These are phyloP conservation scores for Coreoperca whiteheadi DNA, from an alignment of 2,113 vertebrate species.

Conservation along the genomic window DNA sequence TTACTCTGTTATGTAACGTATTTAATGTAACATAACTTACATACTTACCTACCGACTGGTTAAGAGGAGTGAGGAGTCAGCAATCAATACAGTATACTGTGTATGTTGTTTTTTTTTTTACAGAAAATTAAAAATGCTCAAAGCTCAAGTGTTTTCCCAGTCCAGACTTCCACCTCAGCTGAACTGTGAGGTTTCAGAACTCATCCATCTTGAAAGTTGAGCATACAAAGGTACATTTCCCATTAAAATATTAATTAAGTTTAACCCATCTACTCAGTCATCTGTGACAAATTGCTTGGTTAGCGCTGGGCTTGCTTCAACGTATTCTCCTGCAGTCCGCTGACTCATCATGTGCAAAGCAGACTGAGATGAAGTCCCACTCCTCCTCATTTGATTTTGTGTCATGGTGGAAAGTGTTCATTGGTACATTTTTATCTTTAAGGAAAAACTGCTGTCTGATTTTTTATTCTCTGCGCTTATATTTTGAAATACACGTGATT, in stretches of 20 bases:
- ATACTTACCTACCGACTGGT: no score
- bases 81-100: no score
- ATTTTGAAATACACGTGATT: slow-evolving; percentile 10
- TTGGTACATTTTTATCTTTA: not conserved
- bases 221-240: slow-evolving; percentile 60
- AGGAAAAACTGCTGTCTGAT: slow-evolving; percentile 1
- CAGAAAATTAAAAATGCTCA: not conserved
- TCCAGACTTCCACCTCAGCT: slow-evolving; percentile 18
- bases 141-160: not conserved
- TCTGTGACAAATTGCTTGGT: slow-evolving; percentile 68
- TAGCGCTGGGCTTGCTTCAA: slow-evolving; percentile 33
- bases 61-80: no score
- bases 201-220: slow-evolving; percentile 65
- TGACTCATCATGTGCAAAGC: slow-evolving; percentile 51
- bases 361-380: slow-evolving; percentile 20
- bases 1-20: no score
- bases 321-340: slow-evolving; percentile 32
- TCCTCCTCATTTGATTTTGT: slow-evolving; percentile 21
- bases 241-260: slow-evolving; percentile 74
- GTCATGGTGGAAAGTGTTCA: slow-evolving; percentile 7
- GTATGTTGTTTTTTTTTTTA: no score
- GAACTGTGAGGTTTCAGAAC: slow-evolving; percentile 21
- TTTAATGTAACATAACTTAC: no score
- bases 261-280: slow-evolving; percentile 70
- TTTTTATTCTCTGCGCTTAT: slow-evolving; percentile 4